Evolutionary conservation across 30 jellyfish, hydroid and myxozoan genomes (phyloP).

Genomic region (Phacellophora camtschatica): DNA sequence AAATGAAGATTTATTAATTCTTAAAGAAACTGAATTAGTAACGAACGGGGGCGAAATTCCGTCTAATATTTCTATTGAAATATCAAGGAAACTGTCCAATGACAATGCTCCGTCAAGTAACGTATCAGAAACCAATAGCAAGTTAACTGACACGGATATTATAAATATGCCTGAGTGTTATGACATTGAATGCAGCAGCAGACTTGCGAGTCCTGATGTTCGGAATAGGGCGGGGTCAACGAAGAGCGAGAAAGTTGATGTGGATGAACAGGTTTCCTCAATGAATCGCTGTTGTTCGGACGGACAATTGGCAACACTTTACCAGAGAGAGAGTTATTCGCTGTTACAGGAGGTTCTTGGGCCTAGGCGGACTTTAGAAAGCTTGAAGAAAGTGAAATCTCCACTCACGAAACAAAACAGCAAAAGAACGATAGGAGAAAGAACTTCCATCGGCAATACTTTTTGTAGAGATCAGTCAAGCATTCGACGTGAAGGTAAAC

Average conservation of each 20-base stretch:
- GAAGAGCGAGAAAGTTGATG: background rate
- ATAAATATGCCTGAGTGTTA: too few relatives aligned
- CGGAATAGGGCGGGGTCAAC: background rate
- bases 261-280: background rate
- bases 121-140: background rate
- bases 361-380: constrained; percentile 3
- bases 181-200: background rate
- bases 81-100: background rate
- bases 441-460: background rate
- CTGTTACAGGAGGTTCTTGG: background rate
- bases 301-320: background rate
- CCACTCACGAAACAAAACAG: constrained; percentile 38
- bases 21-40: background rate
- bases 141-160: background rate
- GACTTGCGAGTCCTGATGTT: background rate
- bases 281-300: background rate
- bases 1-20: background rate
- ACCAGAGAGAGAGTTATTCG: background rate
- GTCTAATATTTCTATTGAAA: too few relatives aligned
- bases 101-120: background rate
- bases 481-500: constrained; percentile 6
- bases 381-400: background rate
- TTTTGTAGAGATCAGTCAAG: background rate
- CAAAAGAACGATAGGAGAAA: background rate
- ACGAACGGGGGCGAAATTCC: background rate